Evolutionary conservation across 2,888 invertebrate genomes (phyloP).

Genomic region (Cyaniris semiargus): DNA sequence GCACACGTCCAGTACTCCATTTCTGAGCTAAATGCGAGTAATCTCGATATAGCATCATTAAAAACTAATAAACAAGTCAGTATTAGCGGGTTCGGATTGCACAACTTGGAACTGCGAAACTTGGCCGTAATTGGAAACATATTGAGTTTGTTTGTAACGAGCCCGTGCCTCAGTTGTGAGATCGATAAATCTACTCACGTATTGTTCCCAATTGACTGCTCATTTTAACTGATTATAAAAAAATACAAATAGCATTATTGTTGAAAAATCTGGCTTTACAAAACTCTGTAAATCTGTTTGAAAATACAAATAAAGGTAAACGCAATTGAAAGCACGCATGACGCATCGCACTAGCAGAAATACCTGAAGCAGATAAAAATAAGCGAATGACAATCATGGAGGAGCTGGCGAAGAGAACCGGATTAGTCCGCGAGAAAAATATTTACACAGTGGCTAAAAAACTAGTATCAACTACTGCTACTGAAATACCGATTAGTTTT

Average conservation of each 20-base stretch:
- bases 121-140: slow-evolving; percentile 46
- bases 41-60: slow-evolving; percentile 32
- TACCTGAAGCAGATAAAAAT: neutral
- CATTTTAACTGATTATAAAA: neutral
- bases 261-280: neutral
- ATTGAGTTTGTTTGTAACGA: slow-evolving; percentile 41
- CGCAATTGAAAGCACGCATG: neutral
- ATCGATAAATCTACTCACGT: slow-evolving; percentile 31
- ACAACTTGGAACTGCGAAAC: slow-evolving; percentile 33
- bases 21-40: slow-evolving; percentile 14
- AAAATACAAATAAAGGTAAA: neutral
- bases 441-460: too few relatives aligned
- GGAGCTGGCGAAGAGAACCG: too few relatives aligned
- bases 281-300: neutral
- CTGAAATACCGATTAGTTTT: too few relatives aligned
- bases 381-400: too few relatives aligned
- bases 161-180: slow-evolving; percentile 24
- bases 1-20: neutral
- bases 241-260: neutral
- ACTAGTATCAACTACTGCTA: too few relatives aligned
- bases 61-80: slow-evolving; percentile 34
- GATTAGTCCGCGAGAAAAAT: too few relatives aligned
- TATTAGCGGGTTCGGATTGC: slow-evolving; percentile 33
- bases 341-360: neutral
- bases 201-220: slow-evolving; percentile 26